A percentile compares a stretch with the other conserved stretches of the same genome.
Conservation (phyloP, 2,888 invertebrate species). For the Cheiracanthium punctorium region DNA sequence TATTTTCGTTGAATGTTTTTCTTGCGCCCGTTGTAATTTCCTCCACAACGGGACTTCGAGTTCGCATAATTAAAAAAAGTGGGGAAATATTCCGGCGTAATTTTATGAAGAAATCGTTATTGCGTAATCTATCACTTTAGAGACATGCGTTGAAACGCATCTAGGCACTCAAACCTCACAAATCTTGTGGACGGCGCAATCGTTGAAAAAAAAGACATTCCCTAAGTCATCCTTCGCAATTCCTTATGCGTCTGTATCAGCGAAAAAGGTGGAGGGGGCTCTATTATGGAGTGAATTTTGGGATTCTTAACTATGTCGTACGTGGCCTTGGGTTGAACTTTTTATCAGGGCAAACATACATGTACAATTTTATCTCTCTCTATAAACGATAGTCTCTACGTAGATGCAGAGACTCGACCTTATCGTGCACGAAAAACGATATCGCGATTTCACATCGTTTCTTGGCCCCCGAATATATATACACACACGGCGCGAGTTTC, state of each 20-base stretch:
- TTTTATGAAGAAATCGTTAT: too few species aligned
- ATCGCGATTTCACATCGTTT: neutral
- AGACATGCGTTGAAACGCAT: too few species aligned
- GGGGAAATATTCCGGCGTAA: too few species aligned
- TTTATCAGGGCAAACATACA: neutral
- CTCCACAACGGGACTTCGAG: too few species aligned
- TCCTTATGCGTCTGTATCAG: neutral
- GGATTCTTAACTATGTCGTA: neutral
- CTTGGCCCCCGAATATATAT: too few species aligned
- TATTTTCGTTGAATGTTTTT: too few species aligned
- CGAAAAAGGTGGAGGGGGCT: neutral
- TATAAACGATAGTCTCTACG: neutral
- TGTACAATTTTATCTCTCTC: neutral
- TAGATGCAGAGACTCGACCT: slow-evolving; percentile 1
- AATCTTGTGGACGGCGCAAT: neutral
- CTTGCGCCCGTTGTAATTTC: too few species aligned
- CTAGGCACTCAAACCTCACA: too few species aligned
- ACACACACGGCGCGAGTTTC: too few species aligned
- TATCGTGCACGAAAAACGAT: neutral
- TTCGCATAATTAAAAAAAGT: too few species aligned
- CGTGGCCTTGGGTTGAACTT: neutral
- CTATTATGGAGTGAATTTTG: neutral
- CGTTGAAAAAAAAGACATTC: neutral
- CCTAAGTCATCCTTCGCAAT: neutral
- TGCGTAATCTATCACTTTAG: too few species aligned